phyloP scores from a whole-genome alignment of 1,140 invertebrate genomes.

The Popillia japonica region DNA sequence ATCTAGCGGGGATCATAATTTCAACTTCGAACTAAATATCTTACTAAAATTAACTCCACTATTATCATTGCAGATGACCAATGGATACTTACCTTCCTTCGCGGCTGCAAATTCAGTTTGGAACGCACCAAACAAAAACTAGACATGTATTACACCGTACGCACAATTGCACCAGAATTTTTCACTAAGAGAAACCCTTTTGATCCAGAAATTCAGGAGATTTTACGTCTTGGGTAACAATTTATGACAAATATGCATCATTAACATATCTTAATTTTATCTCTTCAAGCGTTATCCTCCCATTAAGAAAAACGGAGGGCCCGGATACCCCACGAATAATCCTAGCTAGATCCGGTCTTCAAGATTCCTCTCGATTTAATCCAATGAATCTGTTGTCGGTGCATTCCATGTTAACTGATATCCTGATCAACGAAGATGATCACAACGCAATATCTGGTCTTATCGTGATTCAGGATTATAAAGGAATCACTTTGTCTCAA shows the following conservation, averaged over 20 bases:
- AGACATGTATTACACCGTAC: constrained; percentile 69
- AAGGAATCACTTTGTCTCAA: neutral
- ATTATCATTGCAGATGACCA: constrained; percentile 63
- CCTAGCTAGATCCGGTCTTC: neutral
- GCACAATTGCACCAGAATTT: constrained; percentile 66
- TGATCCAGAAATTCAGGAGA: constrained; percentile 54
- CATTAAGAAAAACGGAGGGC: neutral
- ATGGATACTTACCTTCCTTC: constrained; percentile 68
- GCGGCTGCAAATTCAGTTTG: constrained; percentile 73
- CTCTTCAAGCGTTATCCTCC: constrained; percentile 27
- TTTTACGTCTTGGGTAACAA: constrained; percentile 56
- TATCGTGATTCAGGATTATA: neutral
- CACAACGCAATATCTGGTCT: constrained; percentile 9
- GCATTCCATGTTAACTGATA: constrained; percentile 25
- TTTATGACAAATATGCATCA: no score
- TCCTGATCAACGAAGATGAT: constrained; percentile 36
- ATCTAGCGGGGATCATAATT: no score
- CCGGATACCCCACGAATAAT: constrained; percentile 17
- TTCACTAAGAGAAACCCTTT: constrained; percentile 60
- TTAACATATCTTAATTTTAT: neutral
- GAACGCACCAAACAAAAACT: constrained; percentile 71
- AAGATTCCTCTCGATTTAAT: neutral
- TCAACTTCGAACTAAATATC: no score
- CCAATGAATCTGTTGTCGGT: no score
- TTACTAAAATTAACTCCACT: no score